Evolutionary conservation across 2,797 vertebrate genomes (phyloP), one percentile per base, ranked within the genome.

Genomic region (Megaceryle alcyon): DNA sequence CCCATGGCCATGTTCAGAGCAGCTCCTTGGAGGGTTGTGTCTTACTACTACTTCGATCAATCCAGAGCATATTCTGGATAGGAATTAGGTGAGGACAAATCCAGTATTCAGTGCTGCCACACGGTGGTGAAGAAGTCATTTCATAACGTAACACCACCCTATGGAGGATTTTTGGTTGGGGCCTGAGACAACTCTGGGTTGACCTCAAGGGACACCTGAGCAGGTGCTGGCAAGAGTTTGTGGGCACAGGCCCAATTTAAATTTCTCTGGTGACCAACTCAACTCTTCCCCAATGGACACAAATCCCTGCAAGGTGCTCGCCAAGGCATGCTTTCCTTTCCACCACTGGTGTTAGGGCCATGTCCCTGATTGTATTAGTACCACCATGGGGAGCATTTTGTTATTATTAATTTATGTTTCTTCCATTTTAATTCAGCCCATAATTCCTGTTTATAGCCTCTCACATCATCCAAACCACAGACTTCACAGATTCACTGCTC

Each of bases 41-140:
- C 26, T 78, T 23, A 16, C 11, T 46, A 11, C 9, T 7, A 3
- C n/a, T 60, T 54, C 75, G 90, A 65, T 14, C 19, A 59, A 73
- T 6, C 26, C 41, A 29, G 46, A 66, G 13, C 4, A 5, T 7
- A 2, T 31, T 60, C 69, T n/a, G 41, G 22, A 9, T 14, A 9
- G 57, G 20, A 69, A 1, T 0, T 2, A 19, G 20, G 15, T 7
- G 68, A 94, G 78, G 77, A 77, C 53, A 86, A 66, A 92, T 95
- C 39, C 80, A 1, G 89, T 90, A 88, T 92, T 86, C 77, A 69
- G 95, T 95, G 83, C 95, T 96, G 95, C 96, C 96, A 96, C 96
- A 69, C 92, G 78, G 94, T 92, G 93, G 94, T 80, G 68, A 87
- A 78, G 83, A 88, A 88, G 94, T 60, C 75, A 89, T 75, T 91